Base-by-base conservation (phyloP, 1,140 invertebrate genomes). In the Drosophila mauritiana region DNA sequence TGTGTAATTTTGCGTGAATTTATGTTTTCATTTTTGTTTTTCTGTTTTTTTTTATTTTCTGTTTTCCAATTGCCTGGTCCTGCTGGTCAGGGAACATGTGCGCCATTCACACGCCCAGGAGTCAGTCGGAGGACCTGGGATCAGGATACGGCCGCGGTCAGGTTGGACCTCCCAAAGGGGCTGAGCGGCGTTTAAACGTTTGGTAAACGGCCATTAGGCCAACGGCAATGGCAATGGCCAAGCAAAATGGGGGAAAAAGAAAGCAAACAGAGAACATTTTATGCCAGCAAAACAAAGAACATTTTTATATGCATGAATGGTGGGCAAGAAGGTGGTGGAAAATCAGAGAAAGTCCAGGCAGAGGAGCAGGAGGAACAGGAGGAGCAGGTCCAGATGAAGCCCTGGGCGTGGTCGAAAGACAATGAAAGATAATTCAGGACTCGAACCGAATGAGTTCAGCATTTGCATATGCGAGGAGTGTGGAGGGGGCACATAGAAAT, bases 1-100 rank as follows among this genome's bases (percentile, higher is more conserved):
- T 79, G 80, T 84, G 80, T 84, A 79, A 83, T 84, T 83, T 83
- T 80, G 80, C 80, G 80, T 84, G 64, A 83, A 83, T 83, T 83
- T 84, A 83, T 83, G 81, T 62, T 83, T 80, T 83, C 55, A 48
- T 82, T 61, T 78, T 56, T 55, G 40, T 62, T 40, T 6, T 36
- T 11, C 25, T 22, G 13, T 25, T 40, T 20, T 37, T 27, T 13
- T 25, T 39, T 39, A 13, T 39, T 39, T 61, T 78, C 49, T 55
- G 43, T 62, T 25, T 62, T 11, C 15, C 52, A 20, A 17, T 40
- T 49, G 37, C 25, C 46, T 36, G 25, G 2, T 39, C 0, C n/a
- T 31, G 4, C 61, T 69, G 70, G 27, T 25, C 11, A 11, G 64
- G 53, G 65, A 81, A 74, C 80, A 82, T 83, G 74, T 82, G 79